phyloP scores from a whole-genome alignment of 2,113 vertebrate species.

The Nannospalax galili region DNA sequence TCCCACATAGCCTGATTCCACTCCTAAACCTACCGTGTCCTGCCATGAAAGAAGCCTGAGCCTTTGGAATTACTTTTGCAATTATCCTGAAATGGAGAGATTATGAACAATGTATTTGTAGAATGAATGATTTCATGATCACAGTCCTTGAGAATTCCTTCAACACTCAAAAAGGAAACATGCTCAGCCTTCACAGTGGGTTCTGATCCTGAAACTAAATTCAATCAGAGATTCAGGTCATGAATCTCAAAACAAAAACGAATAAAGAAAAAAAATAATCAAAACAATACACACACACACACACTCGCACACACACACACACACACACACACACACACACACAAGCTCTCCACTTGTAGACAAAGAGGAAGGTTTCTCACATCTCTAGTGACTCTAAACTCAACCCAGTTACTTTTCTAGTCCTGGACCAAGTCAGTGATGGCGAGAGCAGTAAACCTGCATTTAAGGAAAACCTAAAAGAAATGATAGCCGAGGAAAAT shows the following conservation, averaged over 20 bases:
- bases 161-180: neutral
- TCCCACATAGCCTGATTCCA: neutral
- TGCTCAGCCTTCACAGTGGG: neutral
- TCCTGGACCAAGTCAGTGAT: neutral
- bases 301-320: too few species aligned
- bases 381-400: neutral
- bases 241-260: neutral
- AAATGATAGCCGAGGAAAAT: neutral
- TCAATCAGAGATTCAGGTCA: neutral
- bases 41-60: neutral
- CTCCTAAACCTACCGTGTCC: neutral
- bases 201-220: neutral
- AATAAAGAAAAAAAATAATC: too few species aligned
- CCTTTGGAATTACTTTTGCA: neutral
- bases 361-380: neutral
- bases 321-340: too few species aligned
- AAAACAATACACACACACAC: too few species aligned
- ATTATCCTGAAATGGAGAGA: neutral
- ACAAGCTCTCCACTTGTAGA: neutral
- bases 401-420: neutral
- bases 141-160: neutral
- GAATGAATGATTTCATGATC: neutral
- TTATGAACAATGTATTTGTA: neutral
- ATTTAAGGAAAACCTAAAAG: neutral
- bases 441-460: neutral